Evolutionary conservation across 2,888 invertebrate genomes (phyloP).

Genomic region (Dryobota labecula): DNA sequence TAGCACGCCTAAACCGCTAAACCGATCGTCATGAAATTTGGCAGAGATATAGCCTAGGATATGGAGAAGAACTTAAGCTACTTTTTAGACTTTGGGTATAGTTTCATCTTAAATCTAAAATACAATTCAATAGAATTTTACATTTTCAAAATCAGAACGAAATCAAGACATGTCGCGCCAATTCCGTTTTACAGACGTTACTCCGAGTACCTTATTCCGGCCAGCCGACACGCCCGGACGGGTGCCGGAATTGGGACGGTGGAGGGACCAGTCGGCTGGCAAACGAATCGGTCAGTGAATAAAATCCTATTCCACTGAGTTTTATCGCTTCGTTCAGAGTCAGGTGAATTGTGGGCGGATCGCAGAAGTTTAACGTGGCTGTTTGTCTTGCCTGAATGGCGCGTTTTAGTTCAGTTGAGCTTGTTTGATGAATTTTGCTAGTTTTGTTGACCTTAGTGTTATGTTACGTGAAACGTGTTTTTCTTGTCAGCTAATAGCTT

Average conservation of each 20-base stretch:
- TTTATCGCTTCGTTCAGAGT: constrained; percentile 63
- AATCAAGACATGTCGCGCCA: constrained; percentile 36
- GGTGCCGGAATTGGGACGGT: constrained; percentile 23
- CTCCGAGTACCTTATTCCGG: constrained; percentile 44
- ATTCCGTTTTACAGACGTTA: constrained; percentile 59
- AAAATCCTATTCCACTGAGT: constrained; percentile 61
- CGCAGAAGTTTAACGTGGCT: constrained; percentile 34
- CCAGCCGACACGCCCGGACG: constrained; percentile 35
- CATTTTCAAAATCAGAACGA: constrained; percentile 20
- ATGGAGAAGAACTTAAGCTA: too few relatives aligned
- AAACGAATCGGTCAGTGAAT: constrained; percentile 70
- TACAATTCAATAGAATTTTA: constrained; percentile 1
- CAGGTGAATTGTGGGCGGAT: constrained; percentile 35
- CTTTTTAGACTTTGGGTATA: too few relatives aligned
- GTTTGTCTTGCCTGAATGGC: constrained; percentile 6
- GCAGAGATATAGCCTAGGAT: too few relatives aligned
- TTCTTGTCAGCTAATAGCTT: not conserved
- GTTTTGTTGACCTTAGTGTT: constrained; percentile 6
- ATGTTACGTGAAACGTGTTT: not conserved
- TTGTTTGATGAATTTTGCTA: constrained; percentile 6
- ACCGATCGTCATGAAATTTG: too few relatives aligned
- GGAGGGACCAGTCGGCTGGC: constrained; percentile 53
- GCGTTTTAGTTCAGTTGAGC: not conserved
- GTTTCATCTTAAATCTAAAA: not conserved
- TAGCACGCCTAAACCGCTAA: too few relatives aligned